Base-by-base conservation (phyloP, 2,797 vertebrate species). In the Molossus molossus region DNA sequence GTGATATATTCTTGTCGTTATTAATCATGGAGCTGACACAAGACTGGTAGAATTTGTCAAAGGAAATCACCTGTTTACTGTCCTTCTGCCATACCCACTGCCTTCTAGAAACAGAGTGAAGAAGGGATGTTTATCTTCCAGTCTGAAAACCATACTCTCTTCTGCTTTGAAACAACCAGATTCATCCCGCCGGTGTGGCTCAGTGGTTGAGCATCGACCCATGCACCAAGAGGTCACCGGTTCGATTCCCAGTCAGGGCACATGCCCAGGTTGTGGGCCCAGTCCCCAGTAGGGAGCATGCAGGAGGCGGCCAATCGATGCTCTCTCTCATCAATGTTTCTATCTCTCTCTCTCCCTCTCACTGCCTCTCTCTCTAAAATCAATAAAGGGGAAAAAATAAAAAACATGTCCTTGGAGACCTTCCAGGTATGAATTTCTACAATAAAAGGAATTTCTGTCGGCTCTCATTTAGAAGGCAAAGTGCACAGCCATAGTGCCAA, bases 401-500 rank as follows among this genome's bases (percentile, higher is more conserved):
- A 45, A 5, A 45, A 45, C 40, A 23, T 58, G 50, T 94, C 45
- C 25, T 69, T 96, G 40, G 70, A 90, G 58, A 97, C n/a, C 11
- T 33, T 11, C 85, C 9, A 18, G 83, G 81, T 62, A 33, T 96
- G 96, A 83, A 67, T 91, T 95, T 90, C 76, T 75, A 62, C 65
- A 94, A 80, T 85, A 94, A 91, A 62, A 97, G 27, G 67, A 65
- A 73, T 92, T 87, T 90, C 53, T 85, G 58, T 67, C 40, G 10
- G 29, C 13, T 11, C 0, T 95, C 37, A 29, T 72, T 79, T 70
- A 0, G 0, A 96, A 87, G 91, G 77, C 95, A 45, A 79, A 94
- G 57, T 82, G 81, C 95, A 95, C 92, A 97, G 69, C 60, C 90
- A 33, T 69, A n/a, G 80, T 96, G 94, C 92, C 94, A 83, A 20